Conservation (phyloP, 2,113 vertebrate genomes). For the Casuarius casuarius region DNA sequence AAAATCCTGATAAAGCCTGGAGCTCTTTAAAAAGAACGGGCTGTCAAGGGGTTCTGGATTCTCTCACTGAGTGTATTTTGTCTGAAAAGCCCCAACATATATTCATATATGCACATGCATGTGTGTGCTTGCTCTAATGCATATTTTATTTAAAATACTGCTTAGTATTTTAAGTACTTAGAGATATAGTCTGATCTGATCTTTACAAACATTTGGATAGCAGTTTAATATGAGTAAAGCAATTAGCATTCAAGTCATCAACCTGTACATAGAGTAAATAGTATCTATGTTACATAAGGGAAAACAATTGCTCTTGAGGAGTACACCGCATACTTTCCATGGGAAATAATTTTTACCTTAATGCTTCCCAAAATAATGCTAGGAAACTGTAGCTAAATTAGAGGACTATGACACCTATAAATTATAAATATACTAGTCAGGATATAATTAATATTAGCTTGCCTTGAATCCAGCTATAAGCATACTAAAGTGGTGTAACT, state of each 20-base stretch:
- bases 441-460: neutral
- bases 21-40: neutral
- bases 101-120: rapidly evolving
- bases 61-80: no score
- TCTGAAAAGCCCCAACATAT: neutral
- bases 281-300: neutral
- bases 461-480: neutral
- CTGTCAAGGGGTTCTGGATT: neutral
- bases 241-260: neutral
- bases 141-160: neutral
- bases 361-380: neutral
- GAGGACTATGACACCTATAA: neutral
- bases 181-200: neutral
- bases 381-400: neutral
- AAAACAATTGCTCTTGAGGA: neutral
- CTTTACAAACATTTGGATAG: neutral
- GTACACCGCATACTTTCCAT: neutral
- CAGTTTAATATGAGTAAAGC: neutral
- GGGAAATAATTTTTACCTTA: neutral
- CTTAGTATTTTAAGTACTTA: neutral
- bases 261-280: neutral
- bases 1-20: neutral
- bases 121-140: neutral
- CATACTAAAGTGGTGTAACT: neutral
- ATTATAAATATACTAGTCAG: neutral